Evolutionary conservation across 2,888 invertebrate genomes (phyloP).

Genomic region (Anoplius nigerrimus): DNA sequence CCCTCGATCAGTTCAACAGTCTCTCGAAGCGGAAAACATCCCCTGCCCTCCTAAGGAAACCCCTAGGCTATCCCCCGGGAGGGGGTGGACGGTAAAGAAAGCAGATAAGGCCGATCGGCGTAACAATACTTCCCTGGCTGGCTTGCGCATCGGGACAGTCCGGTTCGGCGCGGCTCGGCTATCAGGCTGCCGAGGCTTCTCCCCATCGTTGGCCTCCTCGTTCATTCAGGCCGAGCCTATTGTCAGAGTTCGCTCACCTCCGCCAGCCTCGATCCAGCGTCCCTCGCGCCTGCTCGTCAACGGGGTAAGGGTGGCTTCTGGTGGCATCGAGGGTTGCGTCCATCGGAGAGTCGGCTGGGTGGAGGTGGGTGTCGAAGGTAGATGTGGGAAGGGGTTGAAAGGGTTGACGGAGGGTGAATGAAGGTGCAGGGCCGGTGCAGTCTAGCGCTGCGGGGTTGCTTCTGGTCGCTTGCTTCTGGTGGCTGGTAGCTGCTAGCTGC

Average conservation of each 20-base stretch:
- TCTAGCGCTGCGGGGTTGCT: background rate
- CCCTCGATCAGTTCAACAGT: no score
- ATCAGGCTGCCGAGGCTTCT: background rate
- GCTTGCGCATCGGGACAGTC: no score
- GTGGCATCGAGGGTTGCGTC: slow-evolving; percentile 10
- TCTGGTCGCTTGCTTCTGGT: no score
- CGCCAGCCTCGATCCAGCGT: background rate
- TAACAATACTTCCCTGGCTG: background rate
- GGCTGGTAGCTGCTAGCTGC: no score
- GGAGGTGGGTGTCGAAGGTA: no score
- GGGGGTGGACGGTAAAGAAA: background rate
- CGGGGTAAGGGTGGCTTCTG: background rate
- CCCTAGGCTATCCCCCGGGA: background rate
- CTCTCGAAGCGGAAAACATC: background rate
- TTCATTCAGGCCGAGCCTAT: slow-evolving; percentile 23
- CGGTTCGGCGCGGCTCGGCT: background rate
- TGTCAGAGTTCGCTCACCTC: slow-evolving; percentile 53
- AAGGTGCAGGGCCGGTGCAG: slow-evolving; percentile 1
- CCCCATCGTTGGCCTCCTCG: background rate
- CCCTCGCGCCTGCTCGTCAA: background rate
- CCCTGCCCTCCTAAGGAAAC: background rate
- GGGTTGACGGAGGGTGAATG: background rate
- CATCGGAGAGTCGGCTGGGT: background rate
- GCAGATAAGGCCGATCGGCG: background rate
- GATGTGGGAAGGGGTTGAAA: background rate